Percentiles rank a stretch among this genome's conserved stretches.
phyloP scores from a whole-genome alignment of 1,140 invertebrate species.

The Eciton burchellii region DNA sequence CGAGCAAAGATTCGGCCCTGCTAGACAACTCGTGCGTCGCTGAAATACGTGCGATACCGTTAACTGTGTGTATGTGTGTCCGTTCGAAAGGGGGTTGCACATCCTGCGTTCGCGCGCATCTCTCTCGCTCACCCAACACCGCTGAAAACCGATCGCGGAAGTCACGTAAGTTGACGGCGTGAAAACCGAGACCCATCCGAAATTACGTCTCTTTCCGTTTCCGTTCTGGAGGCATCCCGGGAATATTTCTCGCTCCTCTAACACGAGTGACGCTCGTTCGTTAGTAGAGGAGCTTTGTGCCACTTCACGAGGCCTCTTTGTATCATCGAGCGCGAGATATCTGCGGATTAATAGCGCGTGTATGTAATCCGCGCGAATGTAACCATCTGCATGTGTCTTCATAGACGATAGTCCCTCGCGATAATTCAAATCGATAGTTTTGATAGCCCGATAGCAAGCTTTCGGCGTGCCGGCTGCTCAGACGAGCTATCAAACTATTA shows the following conservation, averaged over 20 bases:
- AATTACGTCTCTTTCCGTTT: background rate
- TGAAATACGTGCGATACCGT: constrained; percentile 71
- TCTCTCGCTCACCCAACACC: background rate
- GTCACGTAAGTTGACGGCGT: background rate
- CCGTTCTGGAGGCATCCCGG: background rate
- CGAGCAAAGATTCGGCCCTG: constrained; percentile 84
- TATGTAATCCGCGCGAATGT: background rate
- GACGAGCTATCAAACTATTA: constrained; percentile 43
- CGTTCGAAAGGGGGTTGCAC: too few species aligned
- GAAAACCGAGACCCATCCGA: background rate
- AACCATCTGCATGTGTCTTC: constrained; percentile 18
- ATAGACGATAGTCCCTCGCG: background rate
- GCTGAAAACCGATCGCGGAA: background rate
- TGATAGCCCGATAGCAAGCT: constrained; percentile 27
- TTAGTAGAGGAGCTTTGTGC: background rate
- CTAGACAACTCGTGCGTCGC: constrained; percentile 85
- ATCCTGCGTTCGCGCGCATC: constrained; percentile 38
- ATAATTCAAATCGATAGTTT: constrained; percentile 34
- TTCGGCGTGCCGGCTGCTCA: constrained; percentile 18
- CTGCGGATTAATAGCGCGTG: constrained; percentile 13
- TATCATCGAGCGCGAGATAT: background rate
- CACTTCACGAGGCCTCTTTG: background rate
- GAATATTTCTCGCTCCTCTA: background rate
- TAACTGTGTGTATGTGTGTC: constrained; percentile 21
- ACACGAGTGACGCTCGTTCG: background rate